phyloP scores from a whole-genome alignment of 2,113 vertebrate species.

The Pogonocichla stellata region DNA sequence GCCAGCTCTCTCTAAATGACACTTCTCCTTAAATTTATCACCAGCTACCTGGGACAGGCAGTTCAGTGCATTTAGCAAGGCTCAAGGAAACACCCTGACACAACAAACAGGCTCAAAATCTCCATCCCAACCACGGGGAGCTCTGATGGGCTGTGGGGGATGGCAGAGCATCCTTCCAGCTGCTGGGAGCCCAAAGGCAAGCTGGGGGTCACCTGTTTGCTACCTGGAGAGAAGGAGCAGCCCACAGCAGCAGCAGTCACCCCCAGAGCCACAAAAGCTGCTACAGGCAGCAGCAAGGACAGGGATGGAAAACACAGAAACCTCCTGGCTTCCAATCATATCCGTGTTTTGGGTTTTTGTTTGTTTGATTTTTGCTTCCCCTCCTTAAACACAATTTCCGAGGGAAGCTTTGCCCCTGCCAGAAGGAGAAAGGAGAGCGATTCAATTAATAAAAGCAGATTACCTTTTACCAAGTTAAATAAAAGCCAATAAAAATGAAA shows the following conservation, averaged over 20 bases:
- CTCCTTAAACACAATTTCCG: background rate
- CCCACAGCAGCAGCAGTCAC: background rate
- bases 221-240: background rate
- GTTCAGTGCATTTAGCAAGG: background rate
- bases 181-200: fast-evolving
- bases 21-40: background rate
- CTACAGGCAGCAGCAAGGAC: background rate
- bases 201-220: background rate
- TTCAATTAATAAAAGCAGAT: slow-evolving; percentile 72
- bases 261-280: background rate
- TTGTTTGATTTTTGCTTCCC: fast-evolving
- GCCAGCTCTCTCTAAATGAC: background rate
- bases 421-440: background rate
- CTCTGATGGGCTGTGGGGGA: fast-evolving
- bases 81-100: background rate
- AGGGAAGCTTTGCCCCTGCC: background rate
- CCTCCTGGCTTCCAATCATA: background rate
- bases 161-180: background rate
- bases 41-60: background rate
- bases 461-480: slow-evolving; percentile 70
- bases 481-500: slow-evolving; percentile 67
- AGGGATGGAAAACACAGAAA: background rate
- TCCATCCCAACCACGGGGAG: fast-evolving
- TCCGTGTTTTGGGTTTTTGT: fast-evolving
- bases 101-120: background rate